Evolutionary conservation across 2,888 invertebrate species (phyloP).

Genomic region (Cosmia trapezina): DNA sequence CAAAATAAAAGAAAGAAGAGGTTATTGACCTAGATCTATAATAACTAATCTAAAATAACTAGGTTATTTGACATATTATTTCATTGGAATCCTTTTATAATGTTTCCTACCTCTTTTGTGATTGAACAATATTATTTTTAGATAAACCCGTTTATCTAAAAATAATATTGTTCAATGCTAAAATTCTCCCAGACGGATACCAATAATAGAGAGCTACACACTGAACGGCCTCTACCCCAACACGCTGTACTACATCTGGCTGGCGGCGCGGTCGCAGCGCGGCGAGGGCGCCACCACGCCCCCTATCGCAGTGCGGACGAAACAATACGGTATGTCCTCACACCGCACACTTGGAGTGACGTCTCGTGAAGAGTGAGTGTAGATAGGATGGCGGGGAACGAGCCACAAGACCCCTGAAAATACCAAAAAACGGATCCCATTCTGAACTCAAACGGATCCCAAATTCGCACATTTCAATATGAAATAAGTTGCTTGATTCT

Average conservation of each 20-base stretch:
- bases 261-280: conserved; percentile 97
- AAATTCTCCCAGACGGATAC: conserved; percentile 91
- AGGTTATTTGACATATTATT: neutral
- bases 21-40: neutral
- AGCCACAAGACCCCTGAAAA: conserved; percentile 19
- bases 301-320: conserved; percentile 97
- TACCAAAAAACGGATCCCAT: neutral
- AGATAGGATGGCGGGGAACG: conserved; percentile 60
- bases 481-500: conserved; percentile 32
- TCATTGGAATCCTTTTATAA: neutral
- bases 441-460: conserved; percentile 5
- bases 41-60: too few species aligned
- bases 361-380: conserved; percentile 67
- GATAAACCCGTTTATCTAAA: too few species aligned
- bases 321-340: conserved; percentile 97
- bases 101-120: neutral
- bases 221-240: conserved; percentile 98
- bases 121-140: too few species aligned
- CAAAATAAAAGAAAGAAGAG: neutral
- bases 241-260: conserved; percentile 98
- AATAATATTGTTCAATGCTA: neutral
- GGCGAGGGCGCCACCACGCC: conserved; percentile 99
- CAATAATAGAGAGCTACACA: conserved; percentile 95
- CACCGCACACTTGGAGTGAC: conserved; percentile 60
- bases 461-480: conserved; percentile 33